Percentiles rank a stretch among this genome's conserved stretches.
Conservation (phyloP, 2,797 vertebrate species). For the Gymnocypris eckloni region DNA sequence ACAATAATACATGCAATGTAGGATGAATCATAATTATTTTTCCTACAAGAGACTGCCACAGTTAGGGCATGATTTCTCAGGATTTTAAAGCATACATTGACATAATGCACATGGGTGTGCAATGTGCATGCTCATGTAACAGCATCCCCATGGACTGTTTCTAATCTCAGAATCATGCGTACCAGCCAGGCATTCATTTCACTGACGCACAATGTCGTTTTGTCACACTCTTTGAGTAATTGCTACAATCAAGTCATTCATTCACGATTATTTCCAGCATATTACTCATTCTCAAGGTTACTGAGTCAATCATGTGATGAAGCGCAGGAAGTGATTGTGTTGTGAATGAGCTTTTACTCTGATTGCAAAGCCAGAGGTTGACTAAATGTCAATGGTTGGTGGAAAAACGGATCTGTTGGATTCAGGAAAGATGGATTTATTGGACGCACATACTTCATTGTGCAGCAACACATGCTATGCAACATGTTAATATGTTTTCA, state of each 20-base stretch:
- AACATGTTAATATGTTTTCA: conserved; percentile 2
- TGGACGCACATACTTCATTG: not conserved
- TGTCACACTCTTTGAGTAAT: conserved; percentile 38
- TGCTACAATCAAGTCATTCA: conserved; percentile 45
- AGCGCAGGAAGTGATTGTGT: conserved; percentile 1
- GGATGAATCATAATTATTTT: not conserved
- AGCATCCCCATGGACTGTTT: conserved; percentile 16
- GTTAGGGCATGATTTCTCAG: not conserved
- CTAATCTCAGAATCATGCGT: conserved; percentile 32
- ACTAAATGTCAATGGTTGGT: not conserved
- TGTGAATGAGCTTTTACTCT: not conserved
- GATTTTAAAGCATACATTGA: not conserved
- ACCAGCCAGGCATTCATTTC: conserved; percentile 29
- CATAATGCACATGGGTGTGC: not conserved
- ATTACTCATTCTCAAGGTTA: conserved; percentile 37
- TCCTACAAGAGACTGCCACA: not conserved
- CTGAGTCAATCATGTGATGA: conserved; percentile 13
- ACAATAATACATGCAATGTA: too few species aligned
- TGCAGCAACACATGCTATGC: not conserved
- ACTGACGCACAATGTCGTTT: conserved; percentile 24
- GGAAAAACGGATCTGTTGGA: not conserved
- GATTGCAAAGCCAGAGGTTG: conserved; percentile 16
- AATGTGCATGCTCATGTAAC: not conserved
- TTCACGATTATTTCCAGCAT: conserved; percentile 40
- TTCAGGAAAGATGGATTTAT: conserved; percentile 1